Conservation (phyloP, 2,797 vertebrate species). For the Novumbra hubbsi region DNA sequence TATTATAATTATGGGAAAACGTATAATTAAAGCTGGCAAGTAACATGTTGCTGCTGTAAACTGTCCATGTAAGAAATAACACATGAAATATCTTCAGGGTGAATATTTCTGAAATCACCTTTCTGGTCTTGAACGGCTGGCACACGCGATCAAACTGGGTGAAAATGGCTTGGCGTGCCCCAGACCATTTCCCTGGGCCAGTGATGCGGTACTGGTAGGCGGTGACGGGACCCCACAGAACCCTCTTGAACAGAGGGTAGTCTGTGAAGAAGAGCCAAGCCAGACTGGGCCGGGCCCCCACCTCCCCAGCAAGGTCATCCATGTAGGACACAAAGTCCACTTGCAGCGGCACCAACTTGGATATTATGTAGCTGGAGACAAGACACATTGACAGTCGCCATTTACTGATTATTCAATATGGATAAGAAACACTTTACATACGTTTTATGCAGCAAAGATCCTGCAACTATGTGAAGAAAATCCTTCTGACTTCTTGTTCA, state of each 20-base stretch:
- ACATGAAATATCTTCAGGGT: neutral
- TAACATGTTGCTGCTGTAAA: too few relatives aligned
- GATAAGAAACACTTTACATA: neutral
- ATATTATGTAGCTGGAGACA: slow-evolving; percentile 77
- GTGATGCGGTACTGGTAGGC: slow-evolving; percentile 80
- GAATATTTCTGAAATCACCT: slow-evolving; percentile 37
- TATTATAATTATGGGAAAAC: too few relatives aligned
- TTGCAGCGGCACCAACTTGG: slow-evolving; percentile 80
- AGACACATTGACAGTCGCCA: neutral
- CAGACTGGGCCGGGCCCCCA: slow-evolving; percentile 72
- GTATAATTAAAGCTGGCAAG: too few relatives aligned
- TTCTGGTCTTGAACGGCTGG: slow-evolving; percentile 72
- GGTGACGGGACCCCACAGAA: slow-evolving; percentile 78
- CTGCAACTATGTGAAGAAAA: neutral
- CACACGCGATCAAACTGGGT: slow-evolving; percentile 73
- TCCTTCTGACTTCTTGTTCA: slow-evolving; percentile 51
- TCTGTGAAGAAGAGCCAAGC: slow-evolving; percentile 75
- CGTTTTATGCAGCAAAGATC: neutral
- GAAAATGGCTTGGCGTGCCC: slow-evolving; percentile 75
- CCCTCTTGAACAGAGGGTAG: slow-evolving; percentile 69
- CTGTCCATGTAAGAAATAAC: neutral
- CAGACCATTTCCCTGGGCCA: slow-evolving; percentile 77
- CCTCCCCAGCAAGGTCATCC: slow-evolving; percentile 78
- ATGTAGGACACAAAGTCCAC: slow-evolving; percentile 80
- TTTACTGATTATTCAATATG: neutral